These are phyloP conservation scores for Mesoclemmys tuberculata DNA, from an alignment of 2,113 vertebrate genomes.

Conservation along the genomic window DNA sequence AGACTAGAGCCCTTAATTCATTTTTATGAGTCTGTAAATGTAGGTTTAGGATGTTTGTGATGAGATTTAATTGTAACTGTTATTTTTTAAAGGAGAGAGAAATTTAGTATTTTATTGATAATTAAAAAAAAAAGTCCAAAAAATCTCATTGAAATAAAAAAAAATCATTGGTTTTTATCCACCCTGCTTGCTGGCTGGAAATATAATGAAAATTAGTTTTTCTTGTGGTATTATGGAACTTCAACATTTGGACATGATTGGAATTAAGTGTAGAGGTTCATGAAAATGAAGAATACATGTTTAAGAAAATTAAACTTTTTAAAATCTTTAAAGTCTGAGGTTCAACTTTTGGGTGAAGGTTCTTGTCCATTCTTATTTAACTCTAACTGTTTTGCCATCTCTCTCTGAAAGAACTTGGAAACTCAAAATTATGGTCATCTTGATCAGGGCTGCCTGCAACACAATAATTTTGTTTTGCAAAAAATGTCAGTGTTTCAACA, in stretches of 20 bases:
- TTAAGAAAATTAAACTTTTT: not conserved
- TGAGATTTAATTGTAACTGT: too few relatives aligned
- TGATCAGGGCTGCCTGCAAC: not conserved
- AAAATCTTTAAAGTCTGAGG: not conserved
- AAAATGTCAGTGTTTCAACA: too few relatives aligned
- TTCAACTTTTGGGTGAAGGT: not conserved
- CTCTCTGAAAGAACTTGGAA: not conserved
- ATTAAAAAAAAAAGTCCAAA: too few relatives aligned
- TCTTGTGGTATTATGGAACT: constrained; percentile 48
- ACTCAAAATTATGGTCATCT: not conserved
- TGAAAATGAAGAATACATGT: constrained; percentile 1
- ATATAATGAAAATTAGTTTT: constrained; percentile 57
- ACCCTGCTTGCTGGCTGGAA: constrained; percentile 47
- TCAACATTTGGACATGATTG: not conserved
- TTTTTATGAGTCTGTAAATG: too few relatives aligned
- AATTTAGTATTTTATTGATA: too few relatives aligned
- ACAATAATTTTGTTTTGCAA: too few relatives aligned
- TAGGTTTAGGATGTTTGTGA: too few relatives aligned
- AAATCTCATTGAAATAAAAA: too few relatives aligned
- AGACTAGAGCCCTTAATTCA: too few relatives aligned
- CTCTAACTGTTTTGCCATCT: not conserved
- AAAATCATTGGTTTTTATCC: too few relatives aligned
- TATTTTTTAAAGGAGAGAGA: too few relatives aligned
- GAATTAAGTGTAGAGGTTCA: not conserved
- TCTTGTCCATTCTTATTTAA: not conserved